Base-by-base conservation (phyloP, 2,797 vertebrate species). In the Acanthurus leucopareius region DNA sequence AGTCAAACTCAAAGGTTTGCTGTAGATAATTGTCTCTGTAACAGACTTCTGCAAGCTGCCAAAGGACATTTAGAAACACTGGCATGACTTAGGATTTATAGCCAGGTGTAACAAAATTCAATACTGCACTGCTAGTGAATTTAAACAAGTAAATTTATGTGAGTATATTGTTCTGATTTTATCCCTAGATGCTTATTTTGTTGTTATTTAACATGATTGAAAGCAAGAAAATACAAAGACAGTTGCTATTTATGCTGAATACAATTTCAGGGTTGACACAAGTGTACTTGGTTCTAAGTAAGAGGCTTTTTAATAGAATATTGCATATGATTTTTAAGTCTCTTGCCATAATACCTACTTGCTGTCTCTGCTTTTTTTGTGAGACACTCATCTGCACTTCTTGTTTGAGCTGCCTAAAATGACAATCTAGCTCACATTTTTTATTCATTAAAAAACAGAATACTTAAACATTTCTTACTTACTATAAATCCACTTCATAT, bases 101-200 rank as follows among this genome's bases (percentile, higher is more conserved):
- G 25, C 9, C 25, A 58, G 14, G 14, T 66, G 8, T 28, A 35
- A 49, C 65, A 69, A 49, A 52, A 75, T 52, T 78, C n/a, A 62
- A 19, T 11, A 32, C 10, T 20, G 10, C 10, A 65, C 10, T 28
- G 2, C 9, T 17, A 1, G 2, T 44, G 45, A 67, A 49, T 25
- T 53, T 53, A 32, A 75, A 51, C 40, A 20, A 48, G 40, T 8
- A 38, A 45, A 56, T 66, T 6, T 16, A 10, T 53, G 10, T 35
- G 6, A 2, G 17, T 28, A 19, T 19, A 19, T 22, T 44, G 15
- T 20, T 1, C 1, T 40, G 38, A 40, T 58, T 13, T 28, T 9
- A 2, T 0, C 14, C 51, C 3, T 28, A n/a, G 7, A 57, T 64
- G 9, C 11, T 13, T 52, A 2, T 16, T 3, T 52, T 58, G 4